Percentiles rank a stretch among this genome's conserved stretches.
phyloP scores from a whole-genome alignment of 2,888 invertebrate species.

The Hydriomena furcata region DNA sequence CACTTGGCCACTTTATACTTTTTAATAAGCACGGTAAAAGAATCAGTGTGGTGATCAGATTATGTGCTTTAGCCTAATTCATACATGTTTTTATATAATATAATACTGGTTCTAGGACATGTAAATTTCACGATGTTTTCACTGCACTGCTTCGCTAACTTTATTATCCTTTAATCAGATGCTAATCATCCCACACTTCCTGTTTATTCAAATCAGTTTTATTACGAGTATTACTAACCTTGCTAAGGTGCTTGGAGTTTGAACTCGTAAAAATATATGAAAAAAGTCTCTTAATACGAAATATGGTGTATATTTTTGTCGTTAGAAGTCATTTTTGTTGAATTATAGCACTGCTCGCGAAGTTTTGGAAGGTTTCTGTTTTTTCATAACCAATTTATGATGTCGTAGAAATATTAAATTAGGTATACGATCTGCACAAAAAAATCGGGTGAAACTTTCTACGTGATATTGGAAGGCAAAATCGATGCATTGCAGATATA shows the following conservation, averaged over 20 bases:
- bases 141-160: constrained; percentile 2
- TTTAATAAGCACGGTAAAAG: too few species aligned
- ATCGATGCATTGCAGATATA: too few species aligned
- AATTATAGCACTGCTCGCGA: constrained; percentile 3
- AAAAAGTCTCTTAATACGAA: constrained; percentile 14
- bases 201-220: constrained; percentile 21
- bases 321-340: constrained; percentile 16
- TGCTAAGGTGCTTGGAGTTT: constrained; percentile 33
- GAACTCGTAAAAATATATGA: constrained; percentile 22
- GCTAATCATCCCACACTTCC: constrained; percentile 22
- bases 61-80: too few species aligned
- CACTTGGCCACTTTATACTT: too few species aligned
- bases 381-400: constrained; percentile 10
- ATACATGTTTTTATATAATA: too few species aligned
- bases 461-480: too few species aligned
- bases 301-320: constrained; percentile 23
- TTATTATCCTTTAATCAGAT: constrained; percentile 3
- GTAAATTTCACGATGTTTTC: too few species aligned
- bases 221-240: constrained; percentile 36
- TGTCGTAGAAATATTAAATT: not conserved
- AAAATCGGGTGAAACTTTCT: too few species aligned
- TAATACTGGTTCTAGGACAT: too few species aligned
- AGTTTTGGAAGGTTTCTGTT: constrained; percentile 1
- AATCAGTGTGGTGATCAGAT: too few species aligned
- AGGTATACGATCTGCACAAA: too few species aligned